These are phyloP conservation scores for Synanthedon andrenaeformis DNA, from an alignment of 2,888 invertebrate species.

Conservation along the genomic window DNA sequence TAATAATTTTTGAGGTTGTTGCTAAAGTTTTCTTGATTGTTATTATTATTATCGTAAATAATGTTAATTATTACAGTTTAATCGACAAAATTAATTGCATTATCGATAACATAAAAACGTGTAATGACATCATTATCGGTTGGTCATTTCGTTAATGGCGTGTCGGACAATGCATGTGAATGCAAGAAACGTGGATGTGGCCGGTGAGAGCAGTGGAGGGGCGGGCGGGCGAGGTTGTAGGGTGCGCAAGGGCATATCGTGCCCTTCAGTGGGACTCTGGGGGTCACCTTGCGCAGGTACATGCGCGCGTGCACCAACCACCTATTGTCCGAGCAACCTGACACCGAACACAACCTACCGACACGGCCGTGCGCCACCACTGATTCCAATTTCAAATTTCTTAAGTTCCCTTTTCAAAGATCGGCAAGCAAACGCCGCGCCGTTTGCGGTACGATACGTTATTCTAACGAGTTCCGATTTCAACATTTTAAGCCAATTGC, in stretches of 20 bases:
- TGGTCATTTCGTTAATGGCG: conserved; percentile 49
- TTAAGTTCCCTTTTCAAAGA: background rate
- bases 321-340: conserved; percentile 61
- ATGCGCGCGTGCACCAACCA: conserved; percentile 42
- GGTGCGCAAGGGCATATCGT: conserved; percentile 52
- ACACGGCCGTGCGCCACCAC: background rate
- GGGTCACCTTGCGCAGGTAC: conserved; percentile 65
- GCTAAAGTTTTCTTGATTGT: too few relatives aligned
- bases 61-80: background rate
- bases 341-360: conserved; percentile 28
- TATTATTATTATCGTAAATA: too few relatives aligned
- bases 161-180: conserved; percentile 53
- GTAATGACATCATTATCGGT: background rate
- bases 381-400: background rate
- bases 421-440: background rate
- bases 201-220: conserved; percentile 7
- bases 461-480: conserved; percentile 57
- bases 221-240: conserved; percentile 24
- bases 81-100: background rate
- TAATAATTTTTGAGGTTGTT: too few relatives aligned
- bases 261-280: conserved; percentile 44
- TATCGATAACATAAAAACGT: background rate
- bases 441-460: conserved; percentile 17
- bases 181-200: conserved; percentile 17
- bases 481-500: conserved; percentile 60